These are phyloP conservation scores for Octonoba sinensis DNA, from an alignment of 2,888 invertebrate genomes.

Conservation along the genomic window DNA sequence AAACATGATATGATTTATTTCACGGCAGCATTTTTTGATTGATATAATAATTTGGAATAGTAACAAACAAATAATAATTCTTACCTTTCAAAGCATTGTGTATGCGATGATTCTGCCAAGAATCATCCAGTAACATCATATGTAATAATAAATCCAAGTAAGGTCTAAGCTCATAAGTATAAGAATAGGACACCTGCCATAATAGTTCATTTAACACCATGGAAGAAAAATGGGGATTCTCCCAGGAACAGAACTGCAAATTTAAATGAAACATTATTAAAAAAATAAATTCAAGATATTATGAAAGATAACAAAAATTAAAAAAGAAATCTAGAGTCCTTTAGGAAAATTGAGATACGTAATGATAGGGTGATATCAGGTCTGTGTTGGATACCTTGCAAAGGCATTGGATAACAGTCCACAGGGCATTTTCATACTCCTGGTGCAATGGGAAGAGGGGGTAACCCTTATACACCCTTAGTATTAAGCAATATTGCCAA, in stretches of 20 bases:
- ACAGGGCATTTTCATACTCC: too few relatives aligned
- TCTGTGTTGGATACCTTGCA: too few relatives aligned
- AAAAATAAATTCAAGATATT: background rate
- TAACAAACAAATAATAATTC: background rate
- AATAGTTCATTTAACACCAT: conserved; percentile 89
- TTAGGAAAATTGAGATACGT: too few relatives aligned
- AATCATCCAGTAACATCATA: conserved; percentile 90
- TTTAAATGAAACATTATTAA: conserved; percentile 18
- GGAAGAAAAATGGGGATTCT: conserved; percentile 93
- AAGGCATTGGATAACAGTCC: too few relatives aligned
- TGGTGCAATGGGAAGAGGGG: too few relatives aligned
- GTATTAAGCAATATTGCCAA: too few relatives aligned
- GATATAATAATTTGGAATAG: too few relatives aligned
- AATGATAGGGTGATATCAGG: too few relatives aligned
- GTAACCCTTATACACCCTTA: too few relatives aligned
- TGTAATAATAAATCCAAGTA: conserved; percentile 90
- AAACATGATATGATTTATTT: too few relatives aligned
- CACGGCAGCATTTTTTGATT: too few relatives aligned
- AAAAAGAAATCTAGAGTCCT: too few relatives aligned
- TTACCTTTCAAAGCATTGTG: conserved; percentile 91
- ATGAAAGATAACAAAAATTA: background rate
- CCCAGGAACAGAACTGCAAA: conserved; percentile 94
- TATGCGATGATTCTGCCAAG: conserved; percentile 95
- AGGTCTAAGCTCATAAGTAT: conserved; percentile 92
- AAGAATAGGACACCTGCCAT: conserved; percentile 86